Percentiles rank a stretch among this genome's conserved stretches.
Evolutionary conservation across 2,113 vertebrate genomes (phyloP).

Genomic region (Rhynchopsitta pachyrhyncha): DNA sequence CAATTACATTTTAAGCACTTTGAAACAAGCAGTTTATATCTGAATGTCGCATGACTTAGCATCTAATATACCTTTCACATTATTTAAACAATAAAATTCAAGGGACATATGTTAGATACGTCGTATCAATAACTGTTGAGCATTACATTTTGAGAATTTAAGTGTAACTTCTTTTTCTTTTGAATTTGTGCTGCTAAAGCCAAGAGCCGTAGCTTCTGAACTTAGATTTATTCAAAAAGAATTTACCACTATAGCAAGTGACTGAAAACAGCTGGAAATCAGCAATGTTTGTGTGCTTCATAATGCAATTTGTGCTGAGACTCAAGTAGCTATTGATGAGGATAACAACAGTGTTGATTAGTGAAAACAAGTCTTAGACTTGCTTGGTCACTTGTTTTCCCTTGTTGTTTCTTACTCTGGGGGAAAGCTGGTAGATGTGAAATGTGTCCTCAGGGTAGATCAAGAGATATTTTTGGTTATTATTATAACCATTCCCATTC

Average conservation of each 20-base stretch:
- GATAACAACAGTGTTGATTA: conserved; percentile 23
- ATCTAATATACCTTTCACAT: neutral
- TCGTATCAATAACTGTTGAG: neutral
- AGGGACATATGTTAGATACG: neutral
- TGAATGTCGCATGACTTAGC: neutral
- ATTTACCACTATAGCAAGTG: neutral
- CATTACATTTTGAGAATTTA: neutral
- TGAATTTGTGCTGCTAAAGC: neutral
- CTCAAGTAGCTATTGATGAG: conserved; percentile 12
- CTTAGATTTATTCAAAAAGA: neutral
- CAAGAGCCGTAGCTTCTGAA: neutral
- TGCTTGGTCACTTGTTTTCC: neutral
- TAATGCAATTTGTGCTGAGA: conserved; percentile 31
- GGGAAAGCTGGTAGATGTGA: neutral
- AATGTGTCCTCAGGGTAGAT: neutral
- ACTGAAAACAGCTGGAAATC: conserved; percentile 17
- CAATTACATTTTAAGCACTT: neutral
- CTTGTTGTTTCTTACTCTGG: neutral
- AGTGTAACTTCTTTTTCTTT: neutral
- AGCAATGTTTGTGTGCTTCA: conserved; percentile 22
- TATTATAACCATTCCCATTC: neutral
- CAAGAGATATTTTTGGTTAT: neutral
- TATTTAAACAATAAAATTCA: neutral
- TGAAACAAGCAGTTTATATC: neutral
- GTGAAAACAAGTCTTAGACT: neutral